Percentiles rank a stretch among this genome's conserved stretches.
Evolutionary conservation across 2,888 invertebrate species (phyloP).

Genomic region (Volucella inflata): DNA sequence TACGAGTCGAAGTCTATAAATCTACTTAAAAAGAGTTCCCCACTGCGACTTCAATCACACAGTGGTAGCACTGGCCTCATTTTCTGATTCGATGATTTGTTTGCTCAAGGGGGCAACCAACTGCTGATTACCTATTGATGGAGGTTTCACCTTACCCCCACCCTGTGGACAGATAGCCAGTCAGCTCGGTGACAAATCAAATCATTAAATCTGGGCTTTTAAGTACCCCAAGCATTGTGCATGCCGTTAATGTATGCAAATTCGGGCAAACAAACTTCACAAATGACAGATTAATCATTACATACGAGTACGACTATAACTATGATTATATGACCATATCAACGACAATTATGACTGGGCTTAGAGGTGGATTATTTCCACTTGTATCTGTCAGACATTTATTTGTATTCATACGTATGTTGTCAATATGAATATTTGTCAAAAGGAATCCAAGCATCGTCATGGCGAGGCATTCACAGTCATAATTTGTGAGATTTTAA

Average conservation of each 20-base stretch:
- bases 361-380: constrained; percentile 1
- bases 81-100: no score
- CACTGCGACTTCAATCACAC: no score
- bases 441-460: constrained; percentile 58
- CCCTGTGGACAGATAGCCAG: background rate
- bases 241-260: constrained; percentile 67
- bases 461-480: constrained; percentile 41
- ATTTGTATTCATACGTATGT: background rate
- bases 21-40: no score
- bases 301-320: no score
- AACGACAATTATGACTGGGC: background rate
- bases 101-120: no score
- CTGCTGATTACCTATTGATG: constrained; percentile 52
- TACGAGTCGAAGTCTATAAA: no score
- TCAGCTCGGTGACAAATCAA: constrained; percentile 48
- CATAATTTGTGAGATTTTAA: constrained; percentile 56
- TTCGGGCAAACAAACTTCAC: constrained; percentile 43
- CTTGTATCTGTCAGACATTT: constrained; percentile 29
- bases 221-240: constrained; percentile 67
- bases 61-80: no score
- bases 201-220: constrained; percentile 65
- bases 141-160: background rate
- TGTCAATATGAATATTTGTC: constrained; percentile 65
- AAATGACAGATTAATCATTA: constrained; percentile 56
- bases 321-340: background rate